A percentile compares a stretch with the other conserved stretches of the same genome.
Evolutionary conservation across 2,797 vertebrate species (phyloP).

Genomic region (Nothura maculosa): DNA sequence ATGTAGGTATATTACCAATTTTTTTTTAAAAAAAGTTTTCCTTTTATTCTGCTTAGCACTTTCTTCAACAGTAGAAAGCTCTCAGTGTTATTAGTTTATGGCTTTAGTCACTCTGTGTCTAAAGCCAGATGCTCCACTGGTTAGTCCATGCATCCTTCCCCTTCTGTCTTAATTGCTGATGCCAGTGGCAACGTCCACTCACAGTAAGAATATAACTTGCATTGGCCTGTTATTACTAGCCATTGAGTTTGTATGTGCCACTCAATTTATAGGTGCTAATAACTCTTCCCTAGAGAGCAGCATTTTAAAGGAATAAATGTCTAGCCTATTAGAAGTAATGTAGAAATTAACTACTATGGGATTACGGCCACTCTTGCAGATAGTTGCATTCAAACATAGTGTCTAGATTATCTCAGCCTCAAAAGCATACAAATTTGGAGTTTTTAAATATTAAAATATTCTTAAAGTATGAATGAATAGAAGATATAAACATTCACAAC

Average conservation of each 20-base stretch:
- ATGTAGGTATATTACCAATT: not conserved
- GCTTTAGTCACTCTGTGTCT: constrained; percentile 34
- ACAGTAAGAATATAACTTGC: constrained; percentile 41
- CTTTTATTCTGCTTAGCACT: not conserved
- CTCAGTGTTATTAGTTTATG: constrained; percentile 10
- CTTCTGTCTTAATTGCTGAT: constrained; percentile 63
- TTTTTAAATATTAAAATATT: not conserved
- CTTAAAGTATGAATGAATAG: not conserved
- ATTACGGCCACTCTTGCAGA: constrained; percentile 52
- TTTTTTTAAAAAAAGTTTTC: not conserved
- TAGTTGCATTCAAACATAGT: constrained; percentile 11
- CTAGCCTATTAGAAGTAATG: constrained; percentile 54
- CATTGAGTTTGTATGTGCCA: constrained; percentile 55
- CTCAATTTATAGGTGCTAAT: constrained; percentile 71
- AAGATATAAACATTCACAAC: not conserved
- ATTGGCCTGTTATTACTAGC: constrained; percentile 59
- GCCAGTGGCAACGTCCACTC: constrained; percentile 41
- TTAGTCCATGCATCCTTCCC: constrained; percentile 43
- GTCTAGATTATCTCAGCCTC: constrained; percentile 15
- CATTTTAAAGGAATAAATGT: constrained; percentile 70
- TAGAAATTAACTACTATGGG: constrained; percentile 40
- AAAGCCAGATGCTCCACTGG: constrained; percentile 37
- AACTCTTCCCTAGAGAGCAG: constrained; percentile 74
- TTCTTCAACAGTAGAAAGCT: constrained; percentile 20
- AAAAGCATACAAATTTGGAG: not conserved